Base-by-base conservation (phyloP, 2,888 invertebrate species). In the Aleiodes alternator region DNA sequence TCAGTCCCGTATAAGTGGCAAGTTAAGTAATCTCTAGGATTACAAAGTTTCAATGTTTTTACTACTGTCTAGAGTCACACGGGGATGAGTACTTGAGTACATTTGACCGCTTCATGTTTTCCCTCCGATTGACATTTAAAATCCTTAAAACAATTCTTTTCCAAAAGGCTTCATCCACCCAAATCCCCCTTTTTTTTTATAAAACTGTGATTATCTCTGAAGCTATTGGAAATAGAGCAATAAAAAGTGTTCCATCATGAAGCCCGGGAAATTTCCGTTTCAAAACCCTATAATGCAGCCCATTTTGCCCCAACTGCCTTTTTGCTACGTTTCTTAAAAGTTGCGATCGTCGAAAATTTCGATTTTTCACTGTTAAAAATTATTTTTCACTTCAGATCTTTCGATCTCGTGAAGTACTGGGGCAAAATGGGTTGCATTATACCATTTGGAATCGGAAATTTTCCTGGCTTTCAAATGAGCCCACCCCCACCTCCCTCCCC, bases 11-110 rank as follows among this genome's bases (percentile, higher is more conserved):
- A 85, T 43, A 87, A 88, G 86, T 86, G 86, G 82, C 86, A 84
- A 87, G 87, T 87, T 86, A 85, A 86, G 85, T 86, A 87, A 87
- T 85, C 86, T 85, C 84, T 12, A 16, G 85, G 87, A 87, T 87
- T 87, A 87, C 84, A 81, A 69, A 72, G 50, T 73, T 55, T 66
- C 34, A 48, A 31, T 75, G 75, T 75, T 75, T 75, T 75, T 55
- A 56, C 75, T 86, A 84, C 84, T 86, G 87, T 82, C 80, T 79
- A 79, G 82, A 80, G 84, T 87, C 88, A 87, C 88, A 88, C 88
- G 88, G 85, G 87, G 87, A 87, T 88, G 84, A 82, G 83, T 80
- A 59, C 48, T 79, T 77, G 82, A 83, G 82, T 85, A 43, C 81
- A 83, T 83, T 80, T 85, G 81, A 86, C 87, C 87, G 80, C 87